Conservation (phyloP, 2,113 vertebrate species). For the Oncorhynchus nerka region DNA sequence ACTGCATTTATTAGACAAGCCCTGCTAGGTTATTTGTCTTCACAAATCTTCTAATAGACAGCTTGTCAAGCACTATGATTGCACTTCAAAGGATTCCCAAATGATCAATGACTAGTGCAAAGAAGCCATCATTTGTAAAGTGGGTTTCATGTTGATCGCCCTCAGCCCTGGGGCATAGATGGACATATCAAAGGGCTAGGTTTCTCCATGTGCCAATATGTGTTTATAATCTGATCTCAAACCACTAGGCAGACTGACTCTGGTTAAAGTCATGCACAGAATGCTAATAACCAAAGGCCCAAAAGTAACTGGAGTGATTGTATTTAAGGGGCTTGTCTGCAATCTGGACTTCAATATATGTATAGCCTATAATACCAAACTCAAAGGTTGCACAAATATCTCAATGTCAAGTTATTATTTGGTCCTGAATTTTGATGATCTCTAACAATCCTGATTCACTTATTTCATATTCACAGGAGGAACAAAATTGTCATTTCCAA, state of each 20-base stretch:
- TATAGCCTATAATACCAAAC: constrained; percentile 12
- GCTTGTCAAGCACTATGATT: constrained; percentile 43
- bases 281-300: constrained; percentile 32
- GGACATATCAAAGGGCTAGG: constrained; percentile 66
- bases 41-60: not conserved
- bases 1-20: too few species aligned
- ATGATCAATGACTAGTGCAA: constrained; percentile 65
- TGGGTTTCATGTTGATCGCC: constrained; percentile 56
- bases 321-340: constrained; percentile 24
- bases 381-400: constrained; percentile 27
- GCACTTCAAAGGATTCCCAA: constrained; percentile 60
- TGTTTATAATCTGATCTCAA: constrained; percentile 46
- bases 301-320: too few species aligned
- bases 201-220: constrained; percentile 64
- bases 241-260: constrained; percentile 45
- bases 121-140: constrained; percentile 56
- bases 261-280: constrained; percentile 47
- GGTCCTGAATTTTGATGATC: not conserved
- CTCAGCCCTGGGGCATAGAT: constrained; percentile 58
- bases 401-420: not conserved
- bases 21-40: too few species aligned
- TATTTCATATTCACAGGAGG: not conserved
- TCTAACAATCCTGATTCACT: not conserved
- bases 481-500: not conserved
- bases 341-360: constrained; percentile 16